phyloP scores from a whole-genome alignment of 2,888 invertebrate genomes.

The Formica aserva region DNA sequence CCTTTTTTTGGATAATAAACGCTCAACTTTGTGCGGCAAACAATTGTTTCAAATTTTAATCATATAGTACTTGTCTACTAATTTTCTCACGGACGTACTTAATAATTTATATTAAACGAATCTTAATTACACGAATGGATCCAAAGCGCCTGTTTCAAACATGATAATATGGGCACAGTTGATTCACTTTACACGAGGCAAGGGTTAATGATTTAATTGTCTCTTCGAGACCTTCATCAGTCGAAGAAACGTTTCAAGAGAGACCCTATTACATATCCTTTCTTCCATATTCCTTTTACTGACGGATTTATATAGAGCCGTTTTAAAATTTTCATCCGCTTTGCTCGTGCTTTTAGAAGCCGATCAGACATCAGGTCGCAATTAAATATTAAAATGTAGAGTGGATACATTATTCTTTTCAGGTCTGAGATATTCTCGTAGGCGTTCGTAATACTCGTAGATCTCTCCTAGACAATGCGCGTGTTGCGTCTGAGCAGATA shows the following conservation, averaged over 20 bases:
- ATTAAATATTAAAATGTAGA: neutral
- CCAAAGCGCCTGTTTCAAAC: neutral
- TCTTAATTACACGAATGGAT: conserved; percentile 16
- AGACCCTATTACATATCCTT: neutral
- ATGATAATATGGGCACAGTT: conserved; percentile 21
- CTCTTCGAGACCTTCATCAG: neutral
- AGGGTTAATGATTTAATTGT: conserved; percentile 39
- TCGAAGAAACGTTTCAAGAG: neutral
- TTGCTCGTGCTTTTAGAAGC: neutral
- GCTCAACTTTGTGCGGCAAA: neutral
- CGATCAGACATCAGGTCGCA: neutral
- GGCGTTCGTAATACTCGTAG: neutral
- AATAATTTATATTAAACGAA: conserved; percentile 41
- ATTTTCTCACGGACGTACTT: conserved; percentile 33
- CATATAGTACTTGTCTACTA: too few relatives aligned
- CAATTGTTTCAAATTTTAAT: conserved; percentile 9
- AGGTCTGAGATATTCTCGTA: neutral
- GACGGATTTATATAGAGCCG: neutral
- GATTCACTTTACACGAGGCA: conserved; percentile 36
- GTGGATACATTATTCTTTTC: neutral
- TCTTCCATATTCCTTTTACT: neutral
- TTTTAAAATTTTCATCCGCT: neutral
- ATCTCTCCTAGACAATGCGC: neutral
- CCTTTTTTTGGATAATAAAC: neutral
- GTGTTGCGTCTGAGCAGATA: neutral